Base-by-base conservation (phyloP, 2,113 vertebrate genomes). In the Acinonyx jubatus region DNA sequence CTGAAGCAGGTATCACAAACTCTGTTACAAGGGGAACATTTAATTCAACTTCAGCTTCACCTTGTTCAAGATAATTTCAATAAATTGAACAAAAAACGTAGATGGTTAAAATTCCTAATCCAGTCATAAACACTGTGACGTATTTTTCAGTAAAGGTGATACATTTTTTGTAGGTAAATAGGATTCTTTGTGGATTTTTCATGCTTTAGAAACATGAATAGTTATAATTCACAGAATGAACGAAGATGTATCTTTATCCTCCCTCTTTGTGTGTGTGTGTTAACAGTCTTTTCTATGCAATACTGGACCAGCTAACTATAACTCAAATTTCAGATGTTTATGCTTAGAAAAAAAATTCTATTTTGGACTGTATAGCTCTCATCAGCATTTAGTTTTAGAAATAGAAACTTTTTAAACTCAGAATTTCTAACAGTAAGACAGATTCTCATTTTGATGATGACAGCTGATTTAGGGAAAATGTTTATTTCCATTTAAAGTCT, bases 371-470 rank as follows among this genome's bases (percentile, higher is more conserved):
- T 95, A 97, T 97, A 98, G 98, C 97, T 97, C 96, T 94, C 98
- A 98, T 98, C 98, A 98, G 97, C 98, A 98, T 95, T 98, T 98
- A 97, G 97, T 96, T 98, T 98, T 98, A 97, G 98, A 97, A 98
- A 98, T 90, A 97, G 98, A 98, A 98, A 98, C 89, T 97, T 98
- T 97, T 96, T 97, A 73, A 98, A 98, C 96, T 98, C 84, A 95
- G 95, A 97, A 97, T 97, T 98, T 97, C 93, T 98, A 96, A 97
- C 97, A 97, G 96, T 97, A 97, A 97, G 97, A 98, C 97, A 97
- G 94, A 98, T 97, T 98, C 97, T 97, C 98, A 97, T 98, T 98
- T 97, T 98, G 98, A 98, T 98, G 98, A 98, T 97, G 98, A 97
- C 95, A 98, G 98, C 98, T 98, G 98, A 98, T 98, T 98, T 98